Base-by-base conservation (phyloP, 1,140 invertebrate species). In the Bombus consobrinus region DNA sequence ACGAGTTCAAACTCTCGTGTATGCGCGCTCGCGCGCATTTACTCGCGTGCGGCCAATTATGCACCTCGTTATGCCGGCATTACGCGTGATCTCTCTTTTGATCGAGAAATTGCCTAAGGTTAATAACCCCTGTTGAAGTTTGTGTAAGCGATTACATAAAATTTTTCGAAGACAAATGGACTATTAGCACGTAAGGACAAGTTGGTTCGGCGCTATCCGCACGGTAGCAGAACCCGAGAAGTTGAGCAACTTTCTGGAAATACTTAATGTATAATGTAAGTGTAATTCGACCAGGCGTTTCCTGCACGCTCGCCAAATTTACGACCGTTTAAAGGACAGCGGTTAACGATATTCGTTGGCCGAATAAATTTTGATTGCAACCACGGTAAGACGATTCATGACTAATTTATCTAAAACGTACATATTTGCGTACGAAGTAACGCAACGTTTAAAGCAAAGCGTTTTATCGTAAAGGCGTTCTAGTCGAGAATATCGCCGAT, bases 51-150 rank as follows among this genome's bases (percentile, higher is more conserved):
- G 83, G 81, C 85, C 87, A 91, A 91, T 92, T 91, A 92, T 87
- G 88, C 90, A 91, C 86, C 90, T 91, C 89, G 90, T 92, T 91
- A 92, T 90, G 88, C 82, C 85, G 79, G 83, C 82, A 90, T 90
- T 90, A 90, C 89, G 89, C 88, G 79, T 80, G 81, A 91, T 86
- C 86, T 88, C 72, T 83, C 59, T 74, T 87, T 66, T 64, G 84
- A 90, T 87, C 84, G 82, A 81, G 74, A 75, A 85, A 86, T 76
- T 82, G 76, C 78, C 64, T 73, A 13, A 80, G 88, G 88, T 89
- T 89, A 89, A 89, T 87, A 84, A 89, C 86, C 88, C 43, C 66
- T 81, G 62, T 71, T 57, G 47, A 84, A 81, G 77, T 85, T 85
- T 83, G 80, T 68, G 57, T 32, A 72, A 85, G 43, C 81, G 72